Base-by-base conservation (phyloP, 2,797 vertebrate genomes). In the Nannoperca obscura region DNA sequence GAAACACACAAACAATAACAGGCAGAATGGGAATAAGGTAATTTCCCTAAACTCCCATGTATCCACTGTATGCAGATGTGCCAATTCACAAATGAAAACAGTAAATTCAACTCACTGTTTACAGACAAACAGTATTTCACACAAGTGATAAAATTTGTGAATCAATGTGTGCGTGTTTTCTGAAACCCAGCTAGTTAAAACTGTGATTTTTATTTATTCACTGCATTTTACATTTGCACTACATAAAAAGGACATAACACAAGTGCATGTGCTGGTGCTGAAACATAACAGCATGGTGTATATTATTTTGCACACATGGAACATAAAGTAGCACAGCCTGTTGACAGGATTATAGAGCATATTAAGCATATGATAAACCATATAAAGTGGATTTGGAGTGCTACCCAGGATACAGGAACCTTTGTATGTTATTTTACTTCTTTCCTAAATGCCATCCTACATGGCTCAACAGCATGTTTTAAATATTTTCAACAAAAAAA, bases 1-100 rank as follows among this genome's bases (percentile, higher is more conserved):
- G 32, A 77, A 75, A 82, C 66, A 80, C 69, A 77, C 64, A 85
- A 84, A 91, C 80, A 87, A 86, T 44, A 86, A 75, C 80, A 82
- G 59, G 54, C 78, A 84, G 53, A 66, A 81, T 62, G 83, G 83
- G 86, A 92, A 86, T 82, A 80, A 14, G 59, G 38, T 57, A 0
- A 85, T 86, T 85, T 87, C 86, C 80, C 67, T n/a, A 1, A 81
- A 81, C 73, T 80, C 77, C 40, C 36, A 40, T 61, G 71, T 30
- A 65, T 62, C 30, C 52, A 76, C 27, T 77, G 34, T 62, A 76
- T 87, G 80, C 86, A 90, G 76, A 91, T 90, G 86, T 84, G 78
- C 24, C 66, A 70, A 52, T 67, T 76, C 17, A 73, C 65, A 60
- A 57, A 76, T 55, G 17, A 22, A 66, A 76, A 76, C 30, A 44